Conservation (phyloP, 2,888 invertebrate species). For the Tipula vernalis region DNA sequence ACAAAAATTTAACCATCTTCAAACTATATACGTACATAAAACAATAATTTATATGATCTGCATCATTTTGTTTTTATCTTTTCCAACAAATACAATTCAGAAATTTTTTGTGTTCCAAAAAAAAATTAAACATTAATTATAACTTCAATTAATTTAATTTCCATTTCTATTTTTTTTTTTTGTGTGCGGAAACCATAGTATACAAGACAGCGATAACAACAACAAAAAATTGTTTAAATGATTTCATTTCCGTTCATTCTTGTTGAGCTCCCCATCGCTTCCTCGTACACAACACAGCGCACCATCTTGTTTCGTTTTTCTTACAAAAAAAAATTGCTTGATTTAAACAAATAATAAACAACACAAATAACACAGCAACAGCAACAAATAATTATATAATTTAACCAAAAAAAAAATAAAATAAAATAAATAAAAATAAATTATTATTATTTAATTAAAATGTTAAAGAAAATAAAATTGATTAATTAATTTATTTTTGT, state of each 20-base stretch:
- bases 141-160: background rate
- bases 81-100: background rate
- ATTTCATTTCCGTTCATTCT: background rate
- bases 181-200: background rate
- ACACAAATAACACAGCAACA: background rate
- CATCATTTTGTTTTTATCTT: background rate
- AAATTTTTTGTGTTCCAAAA: background rate
- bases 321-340: background rate
- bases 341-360: background rate
- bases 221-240: background rate
- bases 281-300: background rate
- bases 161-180: background rate
- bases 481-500: background rate
- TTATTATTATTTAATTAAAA: conserved; percentile 4
- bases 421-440: background rate
- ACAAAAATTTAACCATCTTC: no score
- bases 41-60: background rate
- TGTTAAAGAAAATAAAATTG: background rate
- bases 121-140: background rate
- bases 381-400: background rate
- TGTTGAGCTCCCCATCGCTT: background rate
- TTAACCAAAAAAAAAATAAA: background rate
- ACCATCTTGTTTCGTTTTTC: background rate
- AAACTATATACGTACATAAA: background rate
- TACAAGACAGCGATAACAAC: background rate